Percentiles rank a stretch among this genome's conserved stretches.
These are phyloP conservation scores for Eurytoma californica DNA, from an alignment of 2,888 invertebrate species.

Conservation along the genomic window DNA sequence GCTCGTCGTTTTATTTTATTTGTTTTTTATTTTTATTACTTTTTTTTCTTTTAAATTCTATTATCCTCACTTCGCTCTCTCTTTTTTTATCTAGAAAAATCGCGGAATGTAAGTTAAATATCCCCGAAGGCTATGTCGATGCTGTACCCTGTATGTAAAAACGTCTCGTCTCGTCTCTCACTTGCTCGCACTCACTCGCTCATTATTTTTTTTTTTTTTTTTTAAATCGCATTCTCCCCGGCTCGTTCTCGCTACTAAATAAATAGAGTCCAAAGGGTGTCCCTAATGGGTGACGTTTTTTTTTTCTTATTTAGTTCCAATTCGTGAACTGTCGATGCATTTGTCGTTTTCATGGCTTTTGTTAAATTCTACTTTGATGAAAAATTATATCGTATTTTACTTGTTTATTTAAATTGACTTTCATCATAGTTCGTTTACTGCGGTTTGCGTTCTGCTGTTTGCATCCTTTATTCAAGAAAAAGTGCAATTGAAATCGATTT, in stretches of 20 bases:
- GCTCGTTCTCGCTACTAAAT: slow-evolving; percentile 26
- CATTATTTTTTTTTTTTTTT: neutral
- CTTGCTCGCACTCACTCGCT: slow-evolving; percentile 13
- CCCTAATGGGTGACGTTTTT: slow-evolving; percentile 36
- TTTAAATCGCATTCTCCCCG: neutral
- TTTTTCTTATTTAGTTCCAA: no score
- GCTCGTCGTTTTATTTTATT: slow-evolving; percentile 17
- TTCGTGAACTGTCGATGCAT: no score
- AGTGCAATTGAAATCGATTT: no score
- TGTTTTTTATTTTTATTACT: neutral
- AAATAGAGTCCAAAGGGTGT: slow-evolving; percentile 28
- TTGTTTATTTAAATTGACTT: no score
- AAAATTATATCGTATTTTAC: no score
- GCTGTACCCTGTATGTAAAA: slow-evolving; percentile 56
- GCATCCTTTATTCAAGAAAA: no score
- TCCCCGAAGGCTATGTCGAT: slow-evolving; percentile 48
- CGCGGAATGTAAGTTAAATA: slow-evolving; percentile 44
- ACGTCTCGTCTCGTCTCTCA: slow-evolving; percentile 48
- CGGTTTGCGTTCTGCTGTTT: no score
- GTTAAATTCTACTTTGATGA: no score
- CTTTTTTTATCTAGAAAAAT: slow-evolving; percentile 54
- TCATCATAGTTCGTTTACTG: no score
- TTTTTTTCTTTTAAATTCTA: no score
- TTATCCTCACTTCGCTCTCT: no score
- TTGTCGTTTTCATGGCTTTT: no score